These are phyloP conservation scores for Mirounga angustirostris DNA, from an alignment of 2,113 vertebrate species.

Conservation along the genomic window DNA sequence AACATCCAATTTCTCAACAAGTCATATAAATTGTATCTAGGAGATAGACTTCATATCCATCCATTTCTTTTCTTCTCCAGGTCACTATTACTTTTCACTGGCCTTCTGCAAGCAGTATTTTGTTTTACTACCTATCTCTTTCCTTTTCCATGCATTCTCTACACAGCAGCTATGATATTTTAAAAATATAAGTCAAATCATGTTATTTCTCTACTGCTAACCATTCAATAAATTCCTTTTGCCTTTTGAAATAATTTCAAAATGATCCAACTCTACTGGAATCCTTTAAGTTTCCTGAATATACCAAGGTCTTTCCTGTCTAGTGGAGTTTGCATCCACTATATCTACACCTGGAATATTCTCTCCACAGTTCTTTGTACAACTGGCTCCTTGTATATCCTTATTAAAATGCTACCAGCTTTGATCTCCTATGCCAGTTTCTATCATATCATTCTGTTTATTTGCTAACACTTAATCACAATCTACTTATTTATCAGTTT, in stretches of 20 bases:
- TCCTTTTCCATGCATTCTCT: neutral
- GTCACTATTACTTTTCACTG: neutral
- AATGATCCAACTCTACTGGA: neutral
- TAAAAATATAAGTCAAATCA: neutral
- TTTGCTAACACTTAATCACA: neutral
- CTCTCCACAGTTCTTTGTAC: neutral
- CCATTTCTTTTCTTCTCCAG: neutral
- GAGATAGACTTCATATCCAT: neutral
- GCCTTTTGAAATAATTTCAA: conserved; percentile 37
- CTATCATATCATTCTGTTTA: neutral
- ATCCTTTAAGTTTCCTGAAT: conserved; percentile 36
- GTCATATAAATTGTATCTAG: neutral
- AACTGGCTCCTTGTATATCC: neutral
- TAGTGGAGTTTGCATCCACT: conserved; percentile 14
- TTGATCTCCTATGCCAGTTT: neutral
- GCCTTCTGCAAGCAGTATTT: neutral
- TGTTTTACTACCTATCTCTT: neutral
- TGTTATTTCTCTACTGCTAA: neutral
- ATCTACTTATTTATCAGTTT: neutral
- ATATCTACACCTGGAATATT: neutral
- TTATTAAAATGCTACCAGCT: neutral
- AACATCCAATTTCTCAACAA: neutral
- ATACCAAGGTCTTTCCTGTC: neutral
- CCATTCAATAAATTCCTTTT: conserved; percentile 1
- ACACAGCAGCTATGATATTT: neutral